Conservation (phyloP, 2,113 vertebrate species). For the Hyla sarda region DNA sequence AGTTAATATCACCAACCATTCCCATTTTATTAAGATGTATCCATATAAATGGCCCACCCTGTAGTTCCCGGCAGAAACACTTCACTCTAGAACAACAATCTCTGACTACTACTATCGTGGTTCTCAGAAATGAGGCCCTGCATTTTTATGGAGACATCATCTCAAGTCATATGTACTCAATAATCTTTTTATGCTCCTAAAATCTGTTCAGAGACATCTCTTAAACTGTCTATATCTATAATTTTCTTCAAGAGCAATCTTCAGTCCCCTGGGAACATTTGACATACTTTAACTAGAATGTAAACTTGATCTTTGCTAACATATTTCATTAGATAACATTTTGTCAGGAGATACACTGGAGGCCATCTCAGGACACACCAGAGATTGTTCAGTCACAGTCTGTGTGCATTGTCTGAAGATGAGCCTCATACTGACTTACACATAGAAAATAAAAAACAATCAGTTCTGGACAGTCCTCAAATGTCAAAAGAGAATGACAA, state of each 20-base stretch:
- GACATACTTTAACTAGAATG: constrained; percentile 34
- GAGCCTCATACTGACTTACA: constrained; percentile 22
- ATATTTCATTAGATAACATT: constrained; percentile 53
- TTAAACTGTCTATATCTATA: neutral
- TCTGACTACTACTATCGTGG: neutral
- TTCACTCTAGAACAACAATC: neutral
- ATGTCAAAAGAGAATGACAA: constrained; percentile 50
- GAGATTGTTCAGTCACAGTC: constrained; percentile 11
- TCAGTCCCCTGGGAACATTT: constrained; percentile 12
- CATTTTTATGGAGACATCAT: neutral
- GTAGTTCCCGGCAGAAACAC: too few species aligned
- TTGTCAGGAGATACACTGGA: constrained; percentile 29
- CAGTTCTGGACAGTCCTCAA: constrained; percentile 41
- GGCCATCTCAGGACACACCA: constrained; percentile 54
- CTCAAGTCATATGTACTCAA: neutral
- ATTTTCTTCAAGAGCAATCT: constrained; percentile 14
- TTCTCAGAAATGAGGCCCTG: neutral
- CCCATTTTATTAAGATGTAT: too few species aligned
- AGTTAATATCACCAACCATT: too few species aligned
- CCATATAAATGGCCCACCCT: too few species aligned
- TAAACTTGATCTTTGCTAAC: constrained; percentile 30
- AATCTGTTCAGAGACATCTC: constrained; percentile 1
- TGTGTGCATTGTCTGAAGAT: constrained; percentile 38
- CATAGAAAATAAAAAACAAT: constrained; percentile 30
- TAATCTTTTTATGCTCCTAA: neutral